Evolutionary conservation across 2,113 vertebrate species (phyloP), one percentile per base, ranked within the genome.

Genomic region (Chloroceryle aenea): DNA sequence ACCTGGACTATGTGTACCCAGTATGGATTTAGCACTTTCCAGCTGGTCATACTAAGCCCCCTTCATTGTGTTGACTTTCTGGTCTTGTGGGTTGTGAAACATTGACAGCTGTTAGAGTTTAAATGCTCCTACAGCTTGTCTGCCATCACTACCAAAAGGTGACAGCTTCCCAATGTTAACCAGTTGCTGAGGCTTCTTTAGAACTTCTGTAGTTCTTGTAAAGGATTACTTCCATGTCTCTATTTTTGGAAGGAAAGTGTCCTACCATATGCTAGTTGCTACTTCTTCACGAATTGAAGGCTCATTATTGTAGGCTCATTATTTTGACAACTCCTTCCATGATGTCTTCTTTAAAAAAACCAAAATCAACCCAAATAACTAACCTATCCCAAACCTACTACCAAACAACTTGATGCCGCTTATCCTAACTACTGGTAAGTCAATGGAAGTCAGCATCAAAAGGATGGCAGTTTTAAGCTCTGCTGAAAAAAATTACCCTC

Each of bases 131-230:
- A 14, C 4, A 50, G 32, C 11, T 86, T 80, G 15, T 12, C 43
- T 79, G 22, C 64, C 48, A 55, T 59, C 32, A 50, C 7, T 47
- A 72, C 40, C 16, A 82, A n/a, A 14, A 1, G 1, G 19, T 23
- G 34, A 61, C 8, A 72, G 9, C 42, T 79, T 85, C 26, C 26
- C 8, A 50, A 4, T 27, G 11, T 47, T 62, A 29, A 63, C 50
- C 1, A 1, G 1, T 53, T 77, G n/a, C 7, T 38, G 23, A 63
- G 7, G 17, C 53, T 67, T 90, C 27, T 84, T 61, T 48, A 66
- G 27, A 45, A 3, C 4, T 26, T 50, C 7, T 0, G 0, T 12
- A 21, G 9, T 9, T 69, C 8, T 90, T 90, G 66, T 36, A 19
- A 64, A 71, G 9, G 79, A 30, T 67, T 69, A 22, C 21, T 71